Percentiles rank a stretch among this genome's conserved stretches.
phyloP scores from a whole-genome alignment of 2,797 vertebrate species.

The Furcifer pardalis region DNA sequence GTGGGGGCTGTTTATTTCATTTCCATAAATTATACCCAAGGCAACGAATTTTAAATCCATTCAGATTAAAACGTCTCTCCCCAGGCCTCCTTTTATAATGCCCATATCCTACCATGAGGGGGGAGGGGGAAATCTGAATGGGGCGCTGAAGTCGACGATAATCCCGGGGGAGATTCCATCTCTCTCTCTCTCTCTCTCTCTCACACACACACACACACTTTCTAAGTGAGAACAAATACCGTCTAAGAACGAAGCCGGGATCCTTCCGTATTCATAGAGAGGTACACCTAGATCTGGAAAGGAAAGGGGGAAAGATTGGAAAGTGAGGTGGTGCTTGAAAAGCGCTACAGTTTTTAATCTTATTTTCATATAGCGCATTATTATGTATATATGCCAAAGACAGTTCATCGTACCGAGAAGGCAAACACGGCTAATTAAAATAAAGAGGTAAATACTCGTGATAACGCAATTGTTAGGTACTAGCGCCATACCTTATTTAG shows the following conservation, averaged over 20 bases:
- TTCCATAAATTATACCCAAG: slow-evolving; percentile 74
- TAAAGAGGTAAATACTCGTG: slow-evolving; percentile 71
- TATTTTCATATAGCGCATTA: slow-evolving; percentile 61
- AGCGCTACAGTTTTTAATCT: slow-evolving; percentile 52
- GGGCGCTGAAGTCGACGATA: slow-evolving; percentile 45
- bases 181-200: slow-evolving; percentile 2
- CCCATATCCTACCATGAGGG: slow-evolving; percentile 36
- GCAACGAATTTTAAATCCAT: slow-evolving; percentile 71
- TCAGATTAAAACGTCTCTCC: slow-evolving; percentile 60
- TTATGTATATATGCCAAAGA: slow-evolving; percentile 55
- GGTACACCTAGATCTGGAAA: neutral
- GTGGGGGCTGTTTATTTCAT: slow-evolving; percentile 65
- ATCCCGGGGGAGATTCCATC: slow-evolving; percentile 33
- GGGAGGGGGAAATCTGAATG: neutral
- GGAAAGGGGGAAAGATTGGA: no score
- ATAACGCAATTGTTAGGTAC: slow-evolving; percentile 63
- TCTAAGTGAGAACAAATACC: neutral
- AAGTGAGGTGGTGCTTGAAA: slow-evolving; percentile 42
- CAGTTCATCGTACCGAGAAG: slow-evolving; percentile 66
- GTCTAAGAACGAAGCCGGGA: slow-evolving; percentile 42
- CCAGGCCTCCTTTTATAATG: slow-evolving; percentile 50
- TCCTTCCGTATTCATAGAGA: neutral
- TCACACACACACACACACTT: no score
- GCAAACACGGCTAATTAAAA: slow-evolving; percentile 74
- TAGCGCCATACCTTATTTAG: slow-evolving; percentile 65